These are phyloP conservation scores for Cricetomys ansorgei DNA, from an alignment of 2,113 vertebrate genomes.

Conservation along the genomic window DNA sequence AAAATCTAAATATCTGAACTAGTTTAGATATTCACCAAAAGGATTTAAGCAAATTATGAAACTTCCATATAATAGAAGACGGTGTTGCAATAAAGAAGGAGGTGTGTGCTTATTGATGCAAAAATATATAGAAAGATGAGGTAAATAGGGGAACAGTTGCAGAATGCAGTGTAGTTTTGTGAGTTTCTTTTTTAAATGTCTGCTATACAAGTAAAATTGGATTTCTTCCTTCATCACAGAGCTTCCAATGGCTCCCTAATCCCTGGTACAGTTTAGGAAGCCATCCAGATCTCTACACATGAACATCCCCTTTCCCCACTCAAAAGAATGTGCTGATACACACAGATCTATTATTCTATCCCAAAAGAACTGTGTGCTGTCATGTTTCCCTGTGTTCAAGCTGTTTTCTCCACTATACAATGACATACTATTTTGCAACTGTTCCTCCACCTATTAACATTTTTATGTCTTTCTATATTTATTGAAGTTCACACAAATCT, in stretches of 20 bases:
- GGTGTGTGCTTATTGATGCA: not conserved
- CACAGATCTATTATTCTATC: not conserved
- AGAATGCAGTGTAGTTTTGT: not conserved
- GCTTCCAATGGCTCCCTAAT: not conserved
- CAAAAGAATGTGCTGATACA: not conserved
- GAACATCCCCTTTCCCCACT: not conserved
- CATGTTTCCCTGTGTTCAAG: not conserved
- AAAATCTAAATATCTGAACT: constrained; percentile 18
- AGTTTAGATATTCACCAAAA: not conserved
- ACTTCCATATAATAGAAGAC: not conserved
- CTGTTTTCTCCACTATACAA: not conserved
- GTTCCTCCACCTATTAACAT: not conserved
- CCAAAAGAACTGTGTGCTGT: not conserved
- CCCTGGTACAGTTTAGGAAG: not conserved
- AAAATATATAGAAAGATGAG: not conserved
- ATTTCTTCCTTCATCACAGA: not conserved
- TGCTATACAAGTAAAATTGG: not conserved
- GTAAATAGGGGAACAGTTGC: not conserved
- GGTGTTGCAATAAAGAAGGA: not conserved
- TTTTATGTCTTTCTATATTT: not conserved
- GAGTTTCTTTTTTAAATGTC: not conserved
- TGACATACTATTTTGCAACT: not conserved
- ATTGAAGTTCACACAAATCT: not conserved
- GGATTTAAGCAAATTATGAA: not conserved
- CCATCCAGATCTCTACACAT: not conserved